Base-by-base conservation (phyloP, 1,140 invertebrate species). In the Ceratosolen fusciceps region DNA sequence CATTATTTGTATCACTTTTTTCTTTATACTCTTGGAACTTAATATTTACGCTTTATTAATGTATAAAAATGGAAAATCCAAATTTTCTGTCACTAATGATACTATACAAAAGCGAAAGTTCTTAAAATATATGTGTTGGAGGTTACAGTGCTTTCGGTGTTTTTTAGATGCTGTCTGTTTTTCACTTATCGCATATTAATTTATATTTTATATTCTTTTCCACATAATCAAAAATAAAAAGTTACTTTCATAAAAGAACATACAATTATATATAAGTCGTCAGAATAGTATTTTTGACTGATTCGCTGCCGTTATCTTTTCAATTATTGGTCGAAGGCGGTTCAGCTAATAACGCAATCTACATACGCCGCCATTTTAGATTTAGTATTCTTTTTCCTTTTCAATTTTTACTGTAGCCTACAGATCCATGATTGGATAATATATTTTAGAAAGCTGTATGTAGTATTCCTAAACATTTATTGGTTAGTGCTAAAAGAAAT, bases 351-450 rank as follows among this genome's bases (percentile, higher is more conserved):
- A 62, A 75, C 37, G 74, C 56, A 71, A 24, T 39, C 56, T 72
- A 62, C 49, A 62, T 43, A 56, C 54, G 56, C 43, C 65, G 68
- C 79, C 79, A 80, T 80, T 80, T 72, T 72, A 58, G 19, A 67
- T 71, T 70, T 70, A 26, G 62, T 72, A 14, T 56, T 71, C 54
- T 29, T 49, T 56, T 49, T 39, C 72, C 43, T 34, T 47, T 14
- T 52, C 73, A 12, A 34, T 74, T 52, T 49, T 43, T 43, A 43
- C 39, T 43, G 39, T 12, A 43, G 39, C 5, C 39, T 43, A 5
- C 5, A 7, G 39, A 12, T 43, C 5, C 29, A 21, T 16, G 29
- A 10, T 37, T 43, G n/a, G n/a, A 12, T 39, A 4, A 43, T 67
- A 2, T n/a, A n/a, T 67, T 5, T 37, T 9, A 1, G 2, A n/a